Evolutionary conservation across 2,888 invertebrate species (phyloP).

Genomic region (Spatulosminthurus flaviceps): DNA sequence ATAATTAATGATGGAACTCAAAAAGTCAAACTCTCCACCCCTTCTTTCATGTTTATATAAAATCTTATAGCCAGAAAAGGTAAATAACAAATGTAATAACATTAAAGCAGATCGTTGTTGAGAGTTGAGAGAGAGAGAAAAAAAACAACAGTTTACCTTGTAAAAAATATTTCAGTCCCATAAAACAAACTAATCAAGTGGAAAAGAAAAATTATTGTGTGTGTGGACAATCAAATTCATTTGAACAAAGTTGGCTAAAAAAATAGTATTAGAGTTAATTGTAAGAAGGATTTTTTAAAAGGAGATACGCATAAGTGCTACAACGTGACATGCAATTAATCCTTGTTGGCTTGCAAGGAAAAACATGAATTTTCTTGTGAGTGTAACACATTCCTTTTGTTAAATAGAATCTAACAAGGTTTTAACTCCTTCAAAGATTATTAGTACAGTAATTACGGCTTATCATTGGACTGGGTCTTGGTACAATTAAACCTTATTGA

Average conservation of each 20-base stretch:
- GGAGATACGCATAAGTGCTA: neutral
- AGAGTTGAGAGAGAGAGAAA: no score
- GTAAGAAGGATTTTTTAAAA: no score
- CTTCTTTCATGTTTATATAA: no score
- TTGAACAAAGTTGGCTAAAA: neutral
- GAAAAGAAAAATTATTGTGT: neutral
- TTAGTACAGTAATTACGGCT: neutral
- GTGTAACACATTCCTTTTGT: neutral
- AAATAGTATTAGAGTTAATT: neutral
- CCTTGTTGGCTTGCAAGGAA: slow-evolving; percentile 15
- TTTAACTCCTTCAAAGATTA: neutral
- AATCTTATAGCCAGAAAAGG: no score
- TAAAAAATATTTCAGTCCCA: neutral
- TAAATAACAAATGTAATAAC: no score
- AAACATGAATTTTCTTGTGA: no score
- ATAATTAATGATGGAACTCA: no score
- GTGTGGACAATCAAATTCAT: neutral
- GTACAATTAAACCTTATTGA: no score
- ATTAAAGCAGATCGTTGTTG: no score
- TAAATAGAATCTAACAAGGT: neutral
- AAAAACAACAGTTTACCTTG: neutral
- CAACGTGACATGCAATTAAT: slow-evolving; percentile 27
- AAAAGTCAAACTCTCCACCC: neutral
- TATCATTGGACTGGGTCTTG: neutral
- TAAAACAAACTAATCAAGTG: neutral